These are phyloP conservation scores for Noctua pronuba DNA, from an alignment of 2,888 invertebrate genomes.

Conservation along the genomic window DNA sequence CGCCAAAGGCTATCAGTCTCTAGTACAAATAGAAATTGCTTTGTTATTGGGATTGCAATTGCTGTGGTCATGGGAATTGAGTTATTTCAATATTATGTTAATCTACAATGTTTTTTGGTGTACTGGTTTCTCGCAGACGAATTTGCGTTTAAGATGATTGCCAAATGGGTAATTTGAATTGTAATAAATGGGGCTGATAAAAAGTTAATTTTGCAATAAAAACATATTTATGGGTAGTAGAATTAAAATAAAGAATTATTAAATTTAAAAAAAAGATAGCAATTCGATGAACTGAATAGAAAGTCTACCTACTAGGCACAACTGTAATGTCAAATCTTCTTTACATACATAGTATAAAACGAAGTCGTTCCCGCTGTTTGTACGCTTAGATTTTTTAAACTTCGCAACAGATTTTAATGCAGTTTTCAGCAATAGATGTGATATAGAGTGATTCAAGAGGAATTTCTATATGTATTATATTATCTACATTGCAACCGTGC, in stretches of 20 bases:
- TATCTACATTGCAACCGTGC: too few species aligned
- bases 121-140: neutral
- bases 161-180: neutral
- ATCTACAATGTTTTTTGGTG: constrained; percentile 44
- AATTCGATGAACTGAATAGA: neutral
- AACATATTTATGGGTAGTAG: neutral
- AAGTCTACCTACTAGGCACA: neutral
- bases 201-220: neutral
- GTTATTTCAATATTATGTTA: constrained; percentile 72
- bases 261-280: neutral
- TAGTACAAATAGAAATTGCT: constrained; percentile 63
- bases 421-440: too few species aligned
- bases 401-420: too few species aligned
- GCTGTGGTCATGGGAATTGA: constrained; percentile 65
- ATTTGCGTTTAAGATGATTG: constrained; percentile 17
- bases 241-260: neutral
- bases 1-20: constrained; percentile 51
- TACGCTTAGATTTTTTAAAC: too few species aligned
- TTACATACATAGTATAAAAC: too few species aligned
- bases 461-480: too few species aligned
- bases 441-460: too few species aligned
- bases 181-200: neutral
- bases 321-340: neutral
- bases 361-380: too few species aligned
- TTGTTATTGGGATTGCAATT: constrained; percentile 71